A percentile compares a stretch with the other conserved stretches of the same genome.
These are phyloP conservation scores for Noctua janthina DNA, from an alignment of 2,888 invertebrate species.

Conservation along the genomic window DNA sequence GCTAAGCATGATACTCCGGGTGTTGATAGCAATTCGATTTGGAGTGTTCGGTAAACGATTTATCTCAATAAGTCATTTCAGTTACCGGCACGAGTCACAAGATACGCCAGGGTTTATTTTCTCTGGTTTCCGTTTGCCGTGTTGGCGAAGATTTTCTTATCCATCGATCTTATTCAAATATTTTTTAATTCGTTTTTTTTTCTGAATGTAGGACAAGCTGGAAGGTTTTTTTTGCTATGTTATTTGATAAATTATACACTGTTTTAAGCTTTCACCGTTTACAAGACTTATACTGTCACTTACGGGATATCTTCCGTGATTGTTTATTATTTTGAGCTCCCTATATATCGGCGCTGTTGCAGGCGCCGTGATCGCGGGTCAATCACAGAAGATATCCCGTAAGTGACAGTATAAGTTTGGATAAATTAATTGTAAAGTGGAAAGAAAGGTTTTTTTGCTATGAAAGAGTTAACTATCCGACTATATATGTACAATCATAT, in stretches of 20 bases:
- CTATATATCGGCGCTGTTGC: too few relatives aligned
- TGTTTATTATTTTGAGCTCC: too few relatives aligned
- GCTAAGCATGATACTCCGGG: slow-evolving; percentile 60
- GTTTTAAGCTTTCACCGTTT: too few relatives aligned
- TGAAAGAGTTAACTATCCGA: background rate
- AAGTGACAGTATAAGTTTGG: too few relatives aligned
- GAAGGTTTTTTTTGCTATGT: too few relatives aligned
- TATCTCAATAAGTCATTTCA: slow-evolving; percentile 79
- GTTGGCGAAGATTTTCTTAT: slow-evolving; percentile 5
- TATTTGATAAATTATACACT: too few relatives aligned
- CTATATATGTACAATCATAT: background rate
- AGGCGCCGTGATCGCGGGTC: too few relatives aligned
- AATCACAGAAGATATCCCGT: too few relatives aligned
- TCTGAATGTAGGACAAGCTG: background rate
- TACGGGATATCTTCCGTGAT: too few relatives aligned
- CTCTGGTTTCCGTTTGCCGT: slow-evolving; percentile 2
- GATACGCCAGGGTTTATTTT: slow-evolving; percentile 65
- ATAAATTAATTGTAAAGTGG: too few relatives aligned
- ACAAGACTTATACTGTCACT: too few relatives aligned
- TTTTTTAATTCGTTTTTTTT: background rate
- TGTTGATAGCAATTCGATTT: slow-evolving; percentile 71
- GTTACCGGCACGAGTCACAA: slow-evolving; percentile 60
- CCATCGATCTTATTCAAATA: background rate
- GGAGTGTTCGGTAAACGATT: slow-evolving; percentile 77
- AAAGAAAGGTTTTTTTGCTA: background rate